Percentiles rank a stretch among this genome's conserved stretches.
Evolutionary conservation across 1,140 invertebrate species (phyloP).

Genomic region (Caenorhabditis brenneri): DNA sequence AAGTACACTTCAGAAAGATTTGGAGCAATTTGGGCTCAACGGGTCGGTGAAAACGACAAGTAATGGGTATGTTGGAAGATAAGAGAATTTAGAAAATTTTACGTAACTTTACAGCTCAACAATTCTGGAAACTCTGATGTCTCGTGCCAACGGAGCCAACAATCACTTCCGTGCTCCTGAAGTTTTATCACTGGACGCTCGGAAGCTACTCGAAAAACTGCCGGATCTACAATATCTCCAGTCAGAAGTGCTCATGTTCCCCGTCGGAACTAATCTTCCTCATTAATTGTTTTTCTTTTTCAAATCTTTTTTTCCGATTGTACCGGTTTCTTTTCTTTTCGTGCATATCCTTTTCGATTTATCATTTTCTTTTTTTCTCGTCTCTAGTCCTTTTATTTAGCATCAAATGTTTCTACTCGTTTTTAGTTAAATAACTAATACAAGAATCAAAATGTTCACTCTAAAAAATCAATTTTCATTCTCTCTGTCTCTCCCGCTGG

Average conservation of each 20-base stretch:
- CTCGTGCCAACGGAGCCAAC: not conserved
- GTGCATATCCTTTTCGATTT: not conserved
- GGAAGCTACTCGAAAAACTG: not conserved
- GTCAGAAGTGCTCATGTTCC: not conserved
- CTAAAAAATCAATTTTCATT: not conserved
- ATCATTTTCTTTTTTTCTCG: not conserved
- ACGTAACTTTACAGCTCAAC: not conserved
- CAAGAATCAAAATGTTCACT: no score
- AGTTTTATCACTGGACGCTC: not conserved
- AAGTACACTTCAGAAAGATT: not conserved
- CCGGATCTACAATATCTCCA: constrained; percentile 10
- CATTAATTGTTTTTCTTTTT: not conserved
- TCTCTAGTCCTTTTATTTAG: not conserved
- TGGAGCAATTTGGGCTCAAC: not conserved
- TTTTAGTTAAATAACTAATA: not conserved
- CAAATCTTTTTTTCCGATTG: not conserved
- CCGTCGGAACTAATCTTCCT: not conserved
- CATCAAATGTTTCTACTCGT: not conserved
- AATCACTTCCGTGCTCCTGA: not conserved
- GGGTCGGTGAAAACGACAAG: not conserved
- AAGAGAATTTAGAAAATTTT: no score
- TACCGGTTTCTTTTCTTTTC: not conserved
- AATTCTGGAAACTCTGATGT: not conserved
- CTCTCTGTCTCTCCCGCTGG: constrained; percentile 3
- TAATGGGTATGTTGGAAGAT: not conserved